Base-by-base conservation (phyloP, 2,113 vertebrate species). In the Acanthochromis polyacanthus region DNA sequence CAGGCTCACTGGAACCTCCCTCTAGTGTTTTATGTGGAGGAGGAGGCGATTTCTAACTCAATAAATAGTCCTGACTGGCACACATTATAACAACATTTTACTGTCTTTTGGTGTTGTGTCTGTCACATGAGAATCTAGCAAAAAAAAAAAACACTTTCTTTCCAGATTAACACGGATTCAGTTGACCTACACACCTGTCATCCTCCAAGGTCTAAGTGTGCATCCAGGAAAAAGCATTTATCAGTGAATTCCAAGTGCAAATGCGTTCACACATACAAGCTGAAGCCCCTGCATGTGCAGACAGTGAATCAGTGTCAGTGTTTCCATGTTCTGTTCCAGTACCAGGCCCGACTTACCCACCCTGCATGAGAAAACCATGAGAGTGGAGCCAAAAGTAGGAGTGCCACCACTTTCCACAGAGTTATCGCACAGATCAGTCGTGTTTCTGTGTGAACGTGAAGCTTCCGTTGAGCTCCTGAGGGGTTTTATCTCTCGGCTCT, bases 1-100 rank as follows among this genome's bases (percentile, higher is more conserved):
- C 56, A 63, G 77, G 86, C 85, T 79, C 78, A 32, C 78, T 83
- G 88, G 86, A 69, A 85, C 91, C 92, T 75, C 92, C 93, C 89
- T 90, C 85, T 75, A 76, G 81, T 89, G 85, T 91, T 89, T 87
- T 45, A 84, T 59, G 64, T 75, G 78, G 85, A 86, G 75, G 65
- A 83, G 71, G 60, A 81, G 88, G 63, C 16, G 4, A 84, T 89
- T 88, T 91, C 75, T 65, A 58, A 77, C 60, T 63, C 50, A 80
- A 71, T 48, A 74, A 87, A 81, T 28, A 50, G 63, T 15, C 23
- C 69, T 48, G 16, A 58, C 28, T 67, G 48, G 81, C 63, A 77
- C 61, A 57, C 30, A 25, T 25, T 25, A 25, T 25, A 25, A 25
- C 25, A 25, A 3, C 25, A 25, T 3, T 25, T 25, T 25, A 25